Evolutionary conservation across 1,140 invertebrate genomes (phyloP), one percentile per base, ranked within the genome.

Genomic region (Copidosoma floridanum): DNA sequence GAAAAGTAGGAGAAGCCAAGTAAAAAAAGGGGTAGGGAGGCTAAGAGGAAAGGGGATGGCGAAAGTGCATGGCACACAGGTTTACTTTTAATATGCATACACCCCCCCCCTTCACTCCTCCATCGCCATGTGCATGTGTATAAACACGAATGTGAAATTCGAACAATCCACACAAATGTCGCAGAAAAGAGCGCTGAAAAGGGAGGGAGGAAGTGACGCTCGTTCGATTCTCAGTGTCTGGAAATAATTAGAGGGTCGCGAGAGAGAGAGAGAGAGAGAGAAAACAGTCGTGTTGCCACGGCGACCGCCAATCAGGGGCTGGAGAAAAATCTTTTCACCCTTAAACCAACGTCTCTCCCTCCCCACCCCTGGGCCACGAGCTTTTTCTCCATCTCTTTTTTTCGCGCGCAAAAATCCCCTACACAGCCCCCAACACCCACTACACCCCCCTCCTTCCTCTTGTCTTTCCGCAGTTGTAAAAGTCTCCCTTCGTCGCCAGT

Each of bases 171-270:
- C 6, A 32, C 29, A 12, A 14, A 6, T 20, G 40, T 12, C 6
- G 40, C 18, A 16, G 40, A 20, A n/a, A 41, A 14, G 16, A 41
- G 40, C 40, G 40, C 40, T 20, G 10, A n/a, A 12, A 35, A 18
- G 47, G 21, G 47, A 50, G 47, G 24, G 6, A 16, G 32, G 26
- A 7, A 37, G 18, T n/a, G 68, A 64, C 64, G 74, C 79, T 80
- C 74, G 78, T 81, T 81, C 78, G 79, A 81, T 80, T 81, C 77
- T 80, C 79, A 79, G 77, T 80, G 79, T 80, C 79, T 81, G 79
- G 79, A 79, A 81, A 78, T 81, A 81, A 81, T 81, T 81, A 81
- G 76, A 81, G 76, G 72, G 72, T 70, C 74, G 72, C 72, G 70
- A 70, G 71, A 73, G 78, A 77, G 76, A 16, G 43, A n/a, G 32